Conservation (phyloP, 2,888 invertebrate species). For the Cantharis rustica region DNA sequence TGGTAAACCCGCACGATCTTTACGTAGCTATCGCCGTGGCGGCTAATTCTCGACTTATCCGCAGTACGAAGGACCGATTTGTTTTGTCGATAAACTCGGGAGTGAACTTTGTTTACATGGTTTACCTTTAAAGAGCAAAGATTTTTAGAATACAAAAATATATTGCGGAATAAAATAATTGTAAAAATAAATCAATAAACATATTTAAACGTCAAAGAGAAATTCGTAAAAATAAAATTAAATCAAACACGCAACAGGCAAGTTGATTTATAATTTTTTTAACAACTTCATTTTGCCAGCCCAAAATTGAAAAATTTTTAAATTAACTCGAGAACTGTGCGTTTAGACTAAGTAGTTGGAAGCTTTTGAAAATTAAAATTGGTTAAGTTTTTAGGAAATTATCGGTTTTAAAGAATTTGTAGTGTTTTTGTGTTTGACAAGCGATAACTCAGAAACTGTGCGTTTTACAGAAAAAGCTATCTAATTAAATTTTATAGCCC, state of each 20-base stretch:
- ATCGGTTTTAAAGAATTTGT: not conserved
- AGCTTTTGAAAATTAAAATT: not conserved
- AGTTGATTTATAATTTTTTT: not conserved
- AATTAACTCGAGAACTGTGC: not conserved
- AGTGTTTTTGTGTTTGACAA: not conserved
- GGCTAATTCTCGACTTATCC: not conserved
- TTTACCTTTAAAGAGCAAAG: not conserved
- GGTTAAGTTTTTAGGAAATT: not conserved
- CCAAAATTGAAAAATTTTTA: too few species aligned
- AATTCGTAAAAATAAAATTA: not conserved
- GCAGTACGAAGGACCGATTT: not conserved
- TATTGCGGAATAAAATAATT: not conserved
- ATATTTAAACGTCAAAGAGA: not conserved
- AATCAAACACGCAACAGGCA: not conserved
- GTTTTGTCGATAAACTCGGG: not conserved
- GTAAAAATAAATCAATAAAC: not conserved
- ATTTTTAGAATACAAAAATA: not conserved
- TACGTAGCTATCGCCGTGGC: not conserved
- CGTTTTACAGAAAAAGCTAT: not conserved
- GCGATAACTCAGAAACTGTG: not conserved
- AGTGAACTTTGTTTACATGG: not conserved
- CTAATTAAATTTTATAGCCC: not conserved
- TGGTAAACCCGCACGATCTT: not conserved
- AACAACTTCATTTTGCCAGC: not conserved
- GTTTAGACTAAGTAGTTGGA: not conserved